phyloP scores from a whole-genome alignment of 2,113 vertebrate genomes.

The Actenoides hombroni region DNA sequence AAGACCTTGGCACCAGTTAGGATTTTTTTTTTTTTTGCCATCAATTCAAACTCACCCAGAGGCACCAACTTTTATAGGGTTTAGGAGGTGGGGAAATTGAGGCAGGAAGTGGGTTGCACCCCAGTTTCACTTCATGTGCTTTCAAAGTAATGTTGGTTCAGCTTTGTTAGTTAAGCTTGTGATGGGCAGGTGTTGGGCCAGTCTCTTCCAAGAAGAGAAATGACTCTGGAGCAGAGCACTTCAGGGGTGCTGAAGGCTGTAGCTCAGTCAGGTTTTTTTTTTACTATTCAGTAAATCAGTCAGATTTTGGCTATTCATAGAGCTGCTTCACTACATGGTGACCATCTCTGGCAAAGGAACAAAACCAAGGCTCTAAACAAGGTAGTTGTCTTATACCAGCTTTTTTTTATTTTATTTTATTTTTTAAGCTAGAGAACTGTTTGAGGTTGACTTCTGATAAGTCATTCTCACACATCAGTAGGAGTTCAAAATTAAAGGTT shows the following conservation, averaged over 20 bases:
- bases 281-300: background rate
- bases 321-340: background rate
- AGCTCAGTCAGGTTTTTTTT: too few relatives aligned
- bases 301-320: background rate
- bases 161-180: background rate
- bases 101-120: background rate
- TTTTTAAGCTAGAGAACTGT: too few relatives aligned
- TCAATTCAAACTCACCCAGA: background rate
- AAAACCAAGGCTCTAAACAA: background rate
- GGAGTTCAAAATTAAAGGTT: background rate
- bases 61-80: background rate
- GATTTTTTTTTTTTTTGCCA: background rate
- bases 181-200: background rate
- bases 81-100: background rate
- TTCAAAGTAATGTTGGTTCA: background rate
- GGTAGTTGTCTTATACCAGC: background rate
- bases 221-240: rapidly evolving
- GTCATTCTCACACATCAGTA: background rate
- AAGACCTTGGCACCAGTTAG: background rate
- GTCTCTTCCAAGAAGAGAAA: background rate
- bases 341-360: background rate
- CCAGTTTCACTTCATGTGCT: background rate
- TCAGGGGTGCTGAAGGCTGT: background rate
- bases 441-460: background rate
- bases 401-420: too few relatives aligned